Percentiles rank a stretch among this genome's conserved stretches.
Conservation (phyloP, 2,888 invertebrate species). For the Nomada fabriciana region DNA sequence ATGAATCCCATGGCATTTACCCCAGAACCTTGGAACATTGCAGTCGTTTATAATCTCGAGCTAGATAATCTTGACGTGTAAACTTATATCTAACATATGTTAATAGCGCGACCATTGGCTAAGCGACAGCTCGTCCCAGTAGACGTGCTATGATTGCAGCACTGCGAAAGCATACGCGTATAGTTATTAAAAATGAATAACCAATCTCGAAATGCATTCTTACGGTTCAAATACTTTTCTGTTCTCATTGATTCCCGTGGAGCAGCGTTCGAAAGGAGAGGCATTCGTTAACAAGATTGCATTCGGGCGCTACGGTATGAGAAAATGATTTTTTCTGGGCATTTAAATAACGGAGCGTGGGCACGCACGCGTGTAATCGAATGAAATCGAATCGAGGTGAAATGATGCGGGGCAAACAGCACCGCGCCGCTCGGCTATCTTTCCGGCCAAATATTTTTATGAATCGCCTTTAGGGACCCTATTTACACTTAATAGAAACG, state of each 20-base stretch:
- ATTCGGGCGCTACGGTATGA: not conserved
- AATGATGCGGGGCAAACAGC: conserved; percentile 35
- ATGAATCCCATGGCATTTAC: too few relatives aligned
- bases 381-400: conserved; percentile 44
- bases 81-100: too few relatives aligned
- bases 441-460: conserved; percentile 36
- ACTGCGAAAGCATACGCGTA: not conserved
- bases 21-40: too few relatives aligned
- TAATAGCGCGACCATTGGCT: not conserved
- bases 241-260: too few relatives aligned
- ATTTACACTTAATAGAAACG: conserved; percentile 25
- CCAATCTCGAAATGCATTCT: not conserved
- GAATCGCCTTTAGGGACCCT: conserved; percentile 11
- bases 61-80: too few relatives aligned
- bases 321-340: not conserved
- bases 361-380: conserved; percentile 32
- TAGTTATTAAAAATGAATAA: conserved; percentile 6
- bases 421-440: conserved; percentile 20
- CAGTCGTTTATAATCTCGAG: too few relatives aligned
- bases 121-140: not conserved
- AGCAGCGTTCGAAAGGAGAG: not conserved
- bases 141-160: not conserved
- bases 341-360: conserved; percentile 14
- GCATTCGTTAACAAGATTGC: conserved; percentile 18
- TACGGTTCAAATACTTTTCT: not conserved